Conservation (phyloP, 2,888 invertebrate species). For the Quadriops clusia region DNA sequence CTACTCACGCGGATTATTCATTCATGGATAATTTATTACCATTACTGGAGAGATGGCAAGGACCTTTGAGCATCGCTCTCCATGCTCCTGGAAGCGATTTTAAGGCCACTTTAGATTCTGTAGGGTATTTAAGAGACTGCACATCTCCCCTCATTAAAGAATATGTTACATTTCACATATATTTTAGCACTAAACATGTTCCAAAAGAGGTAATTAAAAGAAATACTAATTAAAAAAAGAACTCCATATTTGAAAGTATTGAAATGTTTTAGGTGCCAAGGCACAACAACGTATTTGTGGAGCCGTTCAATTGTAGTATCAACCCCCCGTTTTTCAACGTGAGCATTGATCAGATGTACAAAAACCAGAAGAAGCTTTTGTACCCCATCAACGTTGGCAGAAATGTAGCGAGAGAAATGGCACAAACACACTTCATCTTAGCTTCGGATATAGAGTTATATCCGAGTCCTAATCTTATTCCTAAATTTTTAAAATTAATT, state of each 20-base stretch:
- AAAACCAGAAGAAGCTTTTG: conserved; percentile 64
- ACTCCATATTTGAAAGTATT: neutral
- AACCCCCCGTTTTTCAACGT: conserved; percentile 58
- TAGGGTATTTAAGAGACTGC: conserved; percentile 71
- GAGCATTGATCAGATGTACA: conserved; percentile 57
- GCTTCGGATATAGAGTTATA: conserved; percentile 86
- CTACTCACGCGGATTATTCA: conserved; percentile 85
- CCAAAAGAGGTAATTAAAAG: conserved; percentile 48
- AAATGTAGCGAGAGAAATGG: conserved; percentile 76
- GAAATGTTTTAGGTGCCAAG: conserved; percentile 48
- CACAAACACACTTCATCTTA: conserved; percentile 70
- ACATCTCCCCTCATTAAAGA: conserved; percentile 58
- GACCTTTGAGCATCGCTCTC: conserved; percentile 76
- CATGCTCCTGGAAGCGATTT: conserved; percentile 82
- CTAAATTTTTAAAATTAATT: conserved; percentile 76
- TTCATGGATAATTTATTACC: conserved; percentile 84
- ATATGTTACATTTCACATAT: conserved; percentile 78
- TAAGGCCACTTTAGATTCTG: conserved; percentile 61
- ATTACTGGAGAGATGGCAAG: conserved; percentile 74
- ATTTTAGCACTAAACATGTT: conserved; percentile 77
- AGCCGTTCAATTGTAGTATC: conserved; percentile 59
- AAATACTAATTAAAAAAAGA: neutral
- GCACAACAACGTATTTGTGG: conserved; percentile 46
- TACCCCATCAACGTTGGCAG: conserved; percentile 87
- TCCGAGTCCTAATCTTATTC: conserved; percentile 71